Conservation (phyloP, 2,888 invertebrate genomes). For the Chrysolina americana region DNA sequence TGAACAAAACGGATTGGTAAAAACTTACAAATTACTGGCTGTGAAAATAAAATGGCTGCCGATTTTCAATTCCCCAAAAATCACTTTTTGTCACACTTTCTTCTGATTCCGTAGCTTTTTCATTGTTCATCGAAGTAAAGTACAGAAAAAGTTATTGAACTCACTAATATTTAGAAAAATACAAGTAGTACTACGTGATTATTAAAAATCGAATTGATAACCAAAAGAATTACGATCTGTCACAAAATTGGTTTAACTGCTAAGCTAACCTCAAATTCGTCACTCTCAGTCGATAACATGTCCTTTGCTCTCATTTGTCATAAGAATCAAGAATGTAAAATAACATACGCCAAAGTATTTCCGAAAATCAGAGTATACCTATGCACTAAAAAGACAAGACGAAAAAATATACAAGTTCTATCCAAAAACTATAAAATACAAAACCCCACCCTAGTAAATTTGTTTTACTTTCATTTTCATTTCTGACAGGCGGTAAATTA, state of each 20-base stretch:
- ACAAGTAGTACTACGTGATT: conserved; percentile 6
- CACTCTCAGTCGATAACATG: conserved; percentile 48
- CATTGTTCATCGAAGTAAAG: conserved; percentile 30
- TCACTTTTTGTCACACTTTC: conserved; percentile 47
- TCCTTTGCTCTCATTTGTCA: conserved; percentile 13
- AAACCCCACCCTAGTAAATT: conserved; percentile 58
- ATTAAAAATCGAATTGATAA: conserved; percentile 32
- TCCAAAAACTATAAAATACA: conserved; percentile 48
- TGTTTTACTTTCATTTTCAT: conserved; percentile 51
- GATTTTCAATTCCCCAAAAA: conserved; percentile 49
- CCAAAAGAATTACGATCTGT: conserved; percentile 46
- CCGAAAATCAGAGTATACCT: background rate
- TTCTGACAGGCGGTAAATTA: background rate
- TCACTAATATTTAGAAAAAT: conserved; percentile 17
- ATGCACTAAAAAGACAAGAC: conserved; percentile 12
- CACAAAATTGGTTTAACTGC: conserved; percentile 49
- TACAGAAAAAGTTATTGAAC: background rate
- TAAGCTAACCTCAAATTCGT: conserved; percentile 54
- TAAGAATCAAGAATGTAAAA: background rate
- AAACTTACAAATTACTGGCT: conserved; percentile 58
- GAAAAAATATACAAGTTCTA: conserved; percentile 45
- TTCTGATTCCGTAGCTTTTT: conserved; percentile 39
- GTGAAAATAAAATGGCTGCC: conserved; percentile 55
- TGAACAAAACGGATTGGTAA: conserved; percentile 31
- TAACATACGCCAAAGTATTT: background rate